Conservation (phyloP, 2,888 invertebrate genomes). For the Leptothorax acervorum region DNA sequence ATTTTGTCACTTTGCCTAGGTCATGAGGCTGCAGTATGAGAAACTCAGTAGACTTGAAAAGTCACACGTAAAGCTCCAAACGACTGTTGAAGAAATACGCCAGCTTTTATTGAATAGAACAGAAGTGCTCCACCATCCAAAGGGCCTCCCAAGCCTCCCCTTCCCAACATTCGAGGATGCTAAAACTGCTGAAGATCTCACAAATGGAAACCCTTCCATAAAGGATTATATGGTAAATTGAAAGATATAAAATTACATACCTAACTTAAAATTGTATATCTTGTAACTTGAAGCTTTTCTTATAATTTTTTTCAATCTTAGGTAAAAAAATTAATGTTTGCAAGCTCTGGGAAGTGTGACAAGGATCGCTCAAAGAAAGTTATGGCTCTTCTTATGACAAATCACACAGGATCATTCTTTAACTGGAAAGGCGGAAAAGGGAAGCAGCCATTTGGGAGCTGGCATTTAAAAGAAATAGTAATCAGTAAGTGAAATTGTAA, state of each 20-base stretch:
- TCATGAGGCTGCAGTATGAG: not conserved
- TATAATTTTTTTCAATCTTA: not conserved
- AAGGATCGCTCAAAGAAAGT: not conserved
- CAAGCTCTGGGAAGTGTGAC: not conserved
- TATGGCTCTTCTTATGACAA: constrained; percentile 2
- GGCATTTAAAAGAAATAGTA: not conserved
- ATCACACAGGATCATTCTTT: not conserved
- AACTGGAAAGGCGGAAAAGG: not conserved
- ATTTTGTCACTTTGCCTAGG: not conserved
- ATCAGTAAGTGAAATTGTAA: not conserved
- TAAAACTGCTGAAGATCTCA: not conserved
- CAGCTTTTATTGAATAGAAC: not conserved
- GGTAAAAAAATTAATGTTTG: not conserved
- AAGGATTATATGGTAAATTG: not conserved
- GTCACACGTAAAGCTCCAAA: not conserved
- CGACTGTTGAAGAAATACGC: not conserved
- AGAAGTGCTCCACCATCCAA: not conserved
- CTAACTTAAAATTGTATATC: not conserved
- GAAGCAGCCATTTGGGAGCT: not conserved
- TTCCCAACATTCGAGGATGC: not conserved
- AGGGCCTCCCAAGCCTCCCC: not conserved
- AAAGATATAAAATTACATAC: not conserved
- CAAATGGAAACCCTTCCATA: not conserved
- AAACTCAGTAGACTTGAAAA: not conserved
- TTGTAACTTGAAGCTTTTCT: not conserved